Conservation (phyloP, 2,888 invertebrate species). For the Idaea biselata region DNA sequence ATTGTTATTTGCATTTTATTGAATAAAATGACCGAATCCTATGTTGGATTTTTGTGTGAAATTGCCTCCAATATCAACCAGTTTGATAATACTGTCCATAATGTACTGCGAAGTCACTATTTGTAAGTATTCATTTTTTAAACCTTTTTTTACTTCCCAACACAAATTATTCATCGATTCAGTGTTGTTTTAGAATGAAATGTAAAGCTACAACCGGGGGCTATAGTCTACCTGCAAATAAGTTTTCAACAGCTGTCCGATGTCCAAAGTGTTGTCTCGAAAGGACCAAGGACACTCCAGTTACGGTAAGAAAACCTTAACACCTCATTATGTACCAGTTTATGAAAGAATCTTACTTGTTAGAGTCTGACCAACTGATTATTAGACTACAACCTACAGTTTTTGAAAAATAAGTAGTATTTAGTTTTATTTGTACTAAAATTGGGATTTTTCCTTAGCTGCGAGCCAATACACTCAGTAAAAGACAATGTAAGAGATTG, state of each 20-base stretch:
- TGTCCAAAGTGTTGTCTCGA: conserved; percentile 62
- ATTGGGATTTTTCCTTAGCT: conserved; percentile 41
- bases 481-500: conserved; percentile 48
- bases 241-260: conserved; percentile 54
- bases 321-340: not conserved
- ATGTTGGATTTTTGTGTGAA: conserved; percentile 49
- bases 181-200: conserved; percentile 49
- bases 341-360: not conserved
- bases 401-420: not conserved
- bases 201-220: conserved; percentile 56
- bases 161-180: not conserved
- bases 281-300: conserved; percentile 48
- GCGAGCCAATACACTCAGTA: conserved; percentile 45
- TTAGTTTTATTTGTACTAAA: not conserved
- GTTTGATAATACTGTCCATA: not conserved
- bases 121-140: not conserved
- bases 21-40: conserved; percentile 53
- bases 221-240: conserved; percentile 54
- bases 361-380: no score
- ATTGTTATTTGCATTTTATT: not conserved
- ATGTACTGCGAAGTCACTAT: not conserved
- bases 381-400: no score
- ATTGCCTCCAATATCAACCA: not conserved
- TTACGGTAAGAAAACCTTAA: conserved; percentile 43
- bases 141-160: not conserved